Evolutionary conservation across 23 tunicate species (phyloP).

Genomic region (Pegea sp.): DNA sequence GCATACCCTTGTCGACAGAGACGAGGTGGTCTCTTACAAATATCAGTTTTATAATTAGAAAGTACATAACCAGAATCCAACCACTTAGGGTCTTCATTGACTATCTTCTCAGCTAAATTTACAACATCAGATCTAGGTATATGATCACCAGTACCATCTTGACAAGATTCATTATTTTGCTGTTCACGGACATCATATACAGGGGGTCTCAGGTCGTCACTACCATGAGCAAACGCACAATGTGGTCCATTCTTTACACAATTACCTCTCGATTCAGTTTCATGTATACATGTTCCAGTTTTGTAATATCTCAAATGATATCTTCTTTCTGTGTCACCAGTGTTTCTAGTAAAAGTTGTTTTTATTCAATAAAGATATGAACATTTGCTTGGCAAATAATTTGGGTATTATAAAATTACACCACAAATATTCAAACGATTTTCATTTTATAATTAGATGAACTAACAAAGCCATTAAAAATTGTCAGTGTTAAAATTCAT

Average conservation of each 20-base stretch:
- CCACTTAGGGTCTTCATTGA: constrained; percentile 97
- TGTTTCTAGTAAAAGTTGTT: too few species aligned
- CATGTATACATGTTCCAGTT: constrained; percentile 97
- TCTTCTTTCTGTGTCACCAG: constrained; percentile 98
- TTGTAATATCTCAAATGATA: constrained; percentile 97
- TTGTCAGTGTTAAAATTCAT: too few species aligned
- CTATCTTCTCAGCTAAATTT: constrained; percentile 70
- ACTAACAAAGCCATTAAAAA: too few species aligned
- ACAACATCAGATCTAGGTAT: constrained; percentile 11
- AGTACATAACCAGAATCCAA: constrained; percentile 85
- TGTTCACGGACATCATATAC: constrained; percentile 79
- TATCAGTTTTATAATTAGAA: constrained; percentile 86
- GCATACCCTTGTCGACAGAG: constrained; percentile 91
- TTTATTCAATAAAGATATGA: too few species aligned
- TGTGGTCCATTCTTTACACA: constrained; percentile 99
- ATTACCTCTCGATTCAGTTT: constrained; percentile 94
- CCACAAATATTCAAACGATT: too few species aligned
- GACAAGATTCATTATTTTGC: constrained; percentile 11
- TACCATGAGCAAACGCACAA: constrained; percentile 99
- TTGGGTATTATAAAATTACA: too few species aligned
- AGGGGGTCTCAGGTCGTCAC: constrained; percentile 78
- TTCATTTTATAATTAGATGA: too few species aligned
- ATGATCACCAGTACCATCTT: constrained; percentile 5
- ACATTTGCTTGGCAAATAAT: too few species aligned
- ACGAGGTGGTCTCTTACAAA: constrained; percentile 90